Base-by-base conservation (phyloP, 2,888 invertebrate species). In the Synergus umbraculus region DNA sequence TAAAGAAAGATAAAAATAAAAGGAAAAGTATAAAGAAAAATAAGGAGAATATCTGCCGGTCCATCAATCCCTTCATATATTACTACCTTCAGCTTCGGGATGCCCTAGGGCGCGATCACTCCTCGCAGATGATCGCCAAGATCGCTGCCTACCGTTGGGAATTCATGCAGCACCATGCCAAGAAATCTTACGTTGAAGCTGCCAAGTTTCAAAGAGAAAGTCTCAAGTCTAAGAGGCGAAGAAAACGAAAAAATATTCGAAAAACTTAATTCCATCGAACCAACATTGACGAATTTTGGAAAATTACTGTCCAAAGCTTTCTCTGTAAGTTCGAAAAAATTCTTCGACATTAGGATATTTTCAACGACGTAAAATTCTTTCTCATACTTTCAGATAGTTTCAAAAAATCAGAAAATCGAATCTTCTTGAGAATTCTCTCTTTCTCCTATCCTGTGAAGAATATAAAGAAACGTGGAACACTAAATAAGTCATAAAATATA, bases 1-100 rank as follows among this genome's bases (percentile, higher is more conserved):
- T 44, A 1, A 22, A 2, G 22, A 22, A 22, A 2, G 12, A 22
- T 18, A 22, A 43, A 5, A 67, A 12, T 18, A 67, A 37, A 8
- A 49, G 29, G 0, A 15, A 49, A 49, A 66, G 29, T 22, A 54
- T 44, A n/a, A 63, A 22, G n/a, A 83, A 66, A 18, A 83, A 69
- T 60, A 77, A 78, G 13, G 80, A 78, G 79, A 65, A 46, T 44
- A 18, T 76, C 49, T 86, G 85, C 54, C 84, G 85, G 15, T 88
- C 87, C 69, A 85, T 87, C 80, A 87, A 86, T 80, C 87, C 86
- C 13, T 87, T 88, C 79, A 86, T 87, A 81, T 84, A 84, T 18
- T 88, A 83, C 43, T 87, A 86, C 64, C 83, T 85, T 82, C 77
- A 83, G 44, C 83, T 87, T 58, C 84, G 82, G 5, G 66, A 85